These are phyloP conservation scores for Alethe diademata DNA, from an alignment of 2,113 vertebrate genomes.

Conservation along the genomic window DNA sequence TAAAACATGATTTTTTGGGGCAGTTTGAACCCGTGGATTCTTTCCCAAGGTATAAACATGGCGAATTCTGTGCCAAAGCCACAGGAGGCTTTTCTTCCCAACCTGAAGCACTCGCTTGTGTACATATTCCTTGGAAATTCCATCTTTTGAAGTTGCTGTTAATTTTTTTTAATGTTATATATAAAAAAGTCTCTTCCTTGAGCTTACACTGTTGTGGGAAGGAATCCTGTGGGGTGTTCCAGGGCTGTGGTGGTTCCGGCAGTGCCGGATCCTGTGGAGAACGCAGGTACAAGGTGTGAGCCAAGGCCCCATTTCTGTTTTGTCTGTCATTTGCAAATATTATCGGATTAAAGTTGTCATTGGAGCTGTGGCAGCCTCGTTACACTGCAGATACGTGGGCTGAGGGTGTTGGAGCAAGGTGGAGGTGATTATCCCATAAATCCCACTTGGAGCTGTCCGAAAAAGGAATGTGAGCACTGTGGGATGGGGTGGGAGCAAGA, in stretches of 20 bases:
- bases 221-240: neutral
- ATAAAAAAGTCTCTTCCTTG: neutral
- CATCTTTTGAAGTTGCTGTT: neutral
- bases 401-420: neutral
- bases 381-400: neutral
- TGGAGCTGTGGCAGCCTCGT: neutral
- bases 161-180: neutral
- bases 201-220: neutral
- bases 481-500: neutral
- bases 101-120: neutral
- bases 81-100: neutral
- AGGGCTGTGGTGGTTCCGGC: neutral
- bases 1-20: neutral
- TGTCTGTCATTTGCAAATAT: neutral
- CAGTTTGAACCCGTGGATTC: neutral
- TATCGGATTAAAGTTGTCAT: neutral
- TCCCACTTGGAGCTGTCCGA: neutral
- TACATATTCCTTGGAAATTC: neutral
- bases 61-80: neutral
- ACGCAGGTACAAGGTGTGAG: neutral
- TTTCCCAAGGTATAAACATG: neutral
- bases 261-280: neutral
- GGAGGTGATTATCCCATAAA: neutral
- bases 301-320: neutral
- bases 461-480: accelerated